These are phyloP conservation scores for Cybosia mesomella DNA, from an alignment of 2,888 invertebrate species.

Conservation along the genomic window DNA sequence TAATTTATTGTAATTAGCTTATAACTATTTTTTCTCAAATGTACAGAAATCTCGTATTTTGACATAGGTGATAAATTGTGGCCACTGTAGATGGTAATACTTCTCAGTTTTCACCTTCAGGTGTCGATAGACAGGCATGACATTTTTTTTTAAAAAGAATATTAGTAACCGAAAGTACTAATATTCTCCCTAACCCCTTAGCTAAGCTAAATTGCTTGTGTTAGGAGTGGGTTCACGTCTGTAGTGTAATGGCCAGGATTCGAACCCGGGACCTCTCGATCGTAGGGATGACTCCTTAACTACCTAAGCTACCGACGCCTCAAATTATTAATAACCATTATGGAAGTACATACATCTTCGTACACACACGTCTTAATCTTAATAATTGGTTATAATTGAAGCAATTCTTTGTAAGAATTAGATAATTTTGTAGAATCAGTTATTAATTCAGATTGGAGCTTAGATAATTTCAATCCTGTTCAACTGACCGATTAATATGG, in stretches of 20 bases:
- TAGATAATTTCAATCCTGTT: neutral
- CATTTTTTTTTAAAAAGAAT: too few species aligned
- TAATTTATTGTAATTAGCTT: constrained; percentile 14
- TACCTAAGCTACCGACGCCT: too few species aligned
- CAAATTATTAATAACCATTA: neutral
- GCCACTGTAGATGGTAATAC: neutral
- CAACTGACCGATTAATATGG: neutral
- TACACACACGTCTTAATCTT: neutral
- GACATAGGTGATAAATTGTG: neutral
- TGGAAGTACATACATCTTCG: neutral
- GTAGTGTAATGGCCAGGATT: too few species aligned
- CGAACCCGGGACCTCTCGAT: too few species aligned
- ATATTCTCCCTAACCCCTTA: too few species aligned
- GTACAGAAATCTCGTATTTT: neutral
- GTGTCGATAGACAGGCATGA: neutral
- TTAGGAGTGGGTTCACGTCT: too few species aligned
- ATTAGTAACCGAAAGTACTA: too few species aligned
- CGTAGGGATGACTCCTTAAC: too few species aligned
- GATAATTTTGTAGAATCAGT: neutral
- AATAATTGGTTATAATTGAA: constrained; percentile 12
- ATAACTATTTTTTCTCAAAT: constrained; percentile 1
- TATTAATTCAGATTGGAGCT: neutral
- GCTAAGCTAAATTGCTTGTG: too few species aligned
- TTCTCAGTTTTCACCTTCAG: neutral
- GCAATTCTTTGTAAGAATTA: neutral